Evolutionary conservation across 2,888 invertebrate species (phyloP), one percentile per base, ranked within the genome.

Genomic region (Tineola bisselliella): DNA sequence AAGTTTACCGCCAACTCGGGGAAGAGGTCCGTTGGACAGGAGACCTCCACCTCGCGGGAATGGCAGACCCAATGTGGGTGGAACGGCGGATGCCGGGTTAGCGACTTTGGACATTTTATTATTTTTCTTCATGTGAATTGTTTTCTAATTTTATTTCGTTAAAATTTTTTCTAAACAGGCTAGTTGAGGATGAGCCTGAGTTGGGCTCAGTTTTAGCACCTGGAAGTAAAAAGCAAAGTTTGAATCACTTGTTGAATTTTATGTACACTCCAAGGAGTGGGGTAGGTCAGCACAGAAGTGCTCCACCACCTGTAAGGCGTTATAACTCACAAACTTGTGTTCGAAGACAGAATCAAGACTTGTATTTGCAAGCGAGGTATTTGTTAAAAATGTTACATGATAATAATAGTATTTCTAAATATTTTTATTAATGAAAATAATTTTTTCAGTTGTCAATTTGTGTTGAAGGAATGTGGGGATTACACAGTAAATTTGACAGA

Each of bases 221-320:
- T 79, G 94, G 94, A 87, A 93, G 94, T 82, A 96, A 94, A 83
- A 96, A 96, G 89, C 94, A 94, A 88, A 97, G 94, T 87, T 89
- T 95, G 87, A 96, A 95, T 84, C 95, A 97, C 90, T 91, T 97
- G 90, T 90, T 97, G 71, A 97, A 97, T 87, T 97, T 97, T 84
- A 92, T 93, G 79, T 95, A 94, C 78, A 90, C 91, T 65, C 90
- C 93, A 57, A 89, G 92, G 59, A 91, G 89, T 60, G 15, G 66
- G 63, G 43, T 30, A 68, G 68, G 59, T 67, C 66, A 54, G 74
- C 75, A 75, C 63, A 77, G 78, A 65, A 79, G 75, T 62, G 70
- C 70, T 38, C 77, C 71, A 65, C 72, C 72, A 13, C 74, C 77
- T 43, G 79, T 77, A 31, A 44, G 60, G 66, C 61, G 65, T 25